Evolutionary conservation across 2,797 vertebrate species (phyloP).

Genomic region (Potorous gilbertii): DNA sequence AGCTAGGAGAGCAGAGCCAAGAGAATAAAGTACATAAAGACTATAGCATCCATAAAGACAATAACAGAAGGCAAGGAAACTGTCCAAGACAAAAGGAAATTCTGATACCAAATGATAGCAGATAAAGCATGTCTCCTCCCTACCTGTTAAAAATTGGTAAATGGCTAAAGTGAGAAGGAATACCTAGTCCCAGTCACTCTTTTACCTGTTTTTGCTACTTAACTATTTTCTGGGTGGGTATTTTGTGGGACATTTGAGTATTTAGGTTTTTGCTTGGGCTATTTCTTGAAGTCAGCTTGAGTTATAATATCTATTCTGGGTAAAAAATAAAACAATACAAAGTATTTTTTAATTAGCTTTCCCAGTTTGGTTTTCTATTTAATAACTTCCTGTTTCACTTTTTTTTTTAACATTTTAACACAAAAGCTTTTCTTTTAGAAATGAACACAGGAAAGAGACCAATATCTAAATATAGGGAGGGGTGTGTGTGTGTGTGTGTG

Average conservation of each 20-base stretch:
- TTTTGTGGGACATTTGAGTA: not conserved
- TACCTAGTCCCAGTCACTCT: not conserved
- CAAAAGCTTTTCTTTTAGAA: not conserved
- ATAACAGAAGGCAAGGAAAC: not conserved
- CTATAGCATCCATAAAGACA: not conserved
- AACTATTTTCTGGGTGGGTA: not conserved
- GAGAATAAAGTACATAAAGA: not conserved
- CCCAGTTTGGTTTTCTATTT: not conserved
- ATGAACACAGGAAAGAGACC: not conserved
- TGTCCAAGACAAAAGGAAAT: not conserved
- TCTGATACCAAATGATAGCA: not conserved
- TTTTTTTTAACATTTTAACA: not conserved
- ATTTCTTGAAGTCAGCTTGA: not conserved
- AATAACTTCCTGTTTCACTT: not conserved
- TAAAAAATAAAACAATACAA: not conserved
- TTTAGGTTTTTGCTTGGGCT: not conserved
- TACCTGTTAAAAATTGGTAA: not conserved
- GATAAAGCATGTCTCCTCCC: not conserved
- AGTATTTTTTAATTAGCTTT: not conserved
- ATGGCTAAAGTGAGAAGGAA: not conserved
- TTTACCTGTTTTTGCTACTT: not conserved
- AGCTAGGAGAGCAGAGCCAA: not conserved
- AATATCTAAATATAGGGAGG: not conserved
- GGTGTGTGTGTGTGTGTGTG: not conserved
- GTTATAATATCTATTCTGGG: not conserved